phyloP scores from a whole-genome alignment of 1,140 invertebrate species.

The Halesus radiatus region DNA sequence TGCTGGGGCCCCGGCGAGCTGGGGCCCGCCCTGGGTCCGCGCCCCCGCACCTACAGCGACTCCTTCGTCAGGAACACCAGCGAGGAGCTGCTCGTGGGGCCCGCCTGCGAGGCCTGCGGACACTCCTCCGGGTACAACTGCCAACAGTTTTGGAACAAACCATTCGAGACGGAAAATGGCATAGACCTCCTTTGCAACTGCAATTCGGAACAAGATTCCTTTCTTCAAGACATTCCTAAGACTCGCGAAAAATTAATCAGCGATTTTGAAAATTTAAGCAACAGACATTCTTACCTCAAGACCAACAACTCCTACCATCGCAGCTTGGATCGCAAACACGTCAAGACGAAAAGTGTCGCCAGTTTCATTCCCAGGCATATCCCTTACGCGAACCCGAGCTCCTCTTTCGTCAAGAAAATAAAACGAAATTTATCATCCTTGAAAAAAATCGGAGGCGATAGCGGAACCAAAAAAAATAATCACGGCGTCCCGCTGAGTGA shows the following conservation, averaged over 20 bases:
- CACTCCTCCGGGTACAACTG: conserved; percentile 44
- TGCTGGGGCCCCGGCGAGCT: conserved; percentile 59
- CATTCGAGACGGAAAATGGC: conserved; percentile 38
- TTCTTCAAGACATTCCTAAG: conserved; percentile 38
- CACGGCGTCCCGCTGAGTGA: conserved; percentile 66
- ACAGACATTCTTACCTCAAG: conserved; percentile 50
- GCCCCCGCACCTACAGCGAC: conserved; percentile 68
- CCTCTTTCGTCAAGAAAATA: conserved; percentile 68
- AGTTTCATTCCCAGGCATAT: conserved; percentile 68
- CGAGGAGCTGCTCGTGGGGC: conserved; percentile 66
- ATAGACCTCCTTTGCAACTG: conserved; percentile 67
- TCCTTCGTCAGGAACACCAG: conserved; percentile 69
- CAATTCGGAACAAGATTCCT: conserved; percentile 53
- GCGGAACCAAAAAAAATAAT: conserved; percentile 66
- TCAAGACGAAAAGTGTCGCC: conserved; percentile 67
- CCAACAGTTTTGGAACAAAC: conserved; percentile 49
- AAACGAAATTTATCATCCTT: conserved; percentile 69
- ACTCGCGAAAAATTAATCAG: conserved; percentile 33
- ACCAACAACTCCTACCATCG: conserved; percentile 61
- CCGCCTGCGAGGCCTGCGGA: conserved; percentile 67
- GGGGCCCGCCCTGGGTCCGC: conserved; percentile 56
- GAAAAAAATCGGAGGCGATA: conserved; percentile 67
- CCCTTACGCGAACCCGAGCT: conserved; percentile 66
- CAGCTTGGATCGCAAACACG: conserved; percentile 67
- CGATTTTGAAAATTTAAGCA: conserved; percentile 46